Conservation (phyloP, 2,888 invertebrate genomes). For the Agrochola lota region DNA sequence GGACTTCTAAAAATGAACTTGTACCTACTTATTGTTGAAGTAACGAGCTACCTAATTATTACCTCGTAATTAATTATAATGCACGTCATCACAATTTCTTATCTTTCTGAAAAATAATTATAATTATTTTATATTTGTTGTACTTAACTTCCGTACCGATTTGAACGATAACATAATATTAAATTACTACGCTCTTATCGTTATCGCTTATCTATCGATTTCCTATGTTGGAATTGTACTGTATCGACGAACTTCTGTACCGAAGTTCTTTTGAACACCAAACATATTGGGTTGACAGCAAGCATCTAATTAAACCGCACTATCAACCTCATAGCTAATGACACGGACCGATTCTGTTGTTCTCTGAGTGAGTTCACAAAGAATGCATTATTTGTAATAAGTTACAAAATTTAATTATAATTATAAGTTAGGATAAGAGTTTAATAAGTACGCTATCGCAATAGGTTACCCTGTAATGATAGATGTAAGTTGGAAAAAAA, state of each 20-base stretch:
- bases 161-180: constrained; percentile 35
- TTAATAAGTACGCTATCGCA: too few relatives aligned
- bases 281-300: background rate
- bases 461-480: too few relatives aligned
- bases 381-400: too few relatives aligned
- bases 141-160: constrained; percentile 21
- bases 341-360: too few relatives aligned
- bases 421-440: background rate
- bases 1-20: constrained; percentile 1
- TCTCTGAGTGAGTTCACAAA: too few relatives aligned
- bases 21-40: constrained; percentile 5
- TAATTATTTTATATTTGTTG: constrained; percentile 5
- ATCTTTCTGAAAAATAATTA: background rate
- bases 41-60: constrained; percentile 19
- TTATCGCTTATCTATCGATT: constrained; percentile 44
- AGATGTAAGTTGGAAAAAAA: too few relatives aligned
- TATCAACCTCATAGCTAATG: too few relatives aligned
- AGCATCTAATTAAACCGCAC: background rate
- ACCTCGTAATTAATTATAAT: constrained; percentile 11
- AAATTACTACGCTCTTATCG: constrained; percentile 45
- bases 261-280: constrained; percentile 15
- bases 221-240: constrained; percentile 29
- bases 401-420: too few relatives aligned
- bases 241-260: too few relatives aligned
- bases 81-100: background rate